Evolutionary conservation across 2,113 vertebrate genomes (phyloP).

Genomic region (Atherinomorus stipes): DNA sequence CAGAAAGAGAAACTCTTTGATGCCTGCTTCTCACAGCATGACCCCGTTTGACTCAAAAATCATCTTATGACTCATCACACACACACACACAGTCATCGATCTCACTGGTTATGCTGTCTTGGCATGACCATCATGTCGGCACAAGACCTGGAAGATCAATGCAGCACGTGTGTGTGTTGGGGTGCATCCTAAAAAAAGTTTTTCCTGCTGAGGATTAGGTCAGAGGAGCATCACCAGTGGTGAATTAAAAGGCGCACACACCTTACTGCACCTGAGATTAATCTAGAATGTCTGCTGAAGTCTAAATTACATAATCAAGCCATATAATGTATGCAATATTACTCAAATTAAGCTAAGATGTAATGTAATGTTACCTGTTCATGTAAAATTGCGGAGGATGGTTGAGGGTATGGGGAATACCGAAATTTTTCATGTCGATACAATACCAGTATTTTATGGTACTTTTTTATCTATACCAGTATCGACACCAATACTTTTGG

Average conservation of each 20-base stretch:
- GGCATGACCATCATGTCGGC: slow-evolving; percentile 63
- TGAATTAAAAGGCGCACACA: slow-evolving; percentile 62
- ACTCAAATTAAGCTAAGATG: background rate
- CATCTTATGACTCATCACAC: slow-evolving; percentile 58
- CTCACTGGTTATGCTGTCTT: slow-evolving; percentile 57
- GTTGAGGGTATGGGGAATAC: background rate
- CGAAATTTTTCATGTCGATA: too few species aligned
- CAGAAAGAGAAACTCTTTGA: slow-evolving; percentile 76
- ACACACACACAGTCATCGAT: slow-evolving; percentile 64
- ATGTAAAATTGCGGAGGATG: background rate
- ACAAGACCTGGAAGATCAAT: slow-evolving; percentile 56
- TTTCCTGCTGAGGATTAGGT: slow-evolving; percentile 68
- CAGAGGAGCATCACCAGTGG: slow-evolving; percentile 72
- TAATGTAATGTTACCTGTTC: background rate
- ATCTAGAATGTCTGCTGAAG: slow-evolving; percentile 14
- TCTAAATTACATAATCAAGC: background rate
- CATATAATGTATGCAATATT: background rate
- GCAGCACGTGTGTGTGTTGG: slow-evolving; percentile 39
- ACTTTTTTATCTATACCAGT: too few species aligned
- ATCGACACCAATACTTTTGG: too few species aligned
- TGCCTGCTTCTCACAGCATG: slow-evolving; percentile 72
- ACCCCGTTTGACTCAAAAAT: slow-evolving; percentile 75
- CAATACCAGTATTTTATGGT: too few species aligned
- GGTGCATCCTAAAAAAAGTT: slow-evolving; percentile 44
- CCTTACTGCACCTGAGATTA: slow-evolving; percentile 22